Base-by-base conservation (phyloP, 2,797 vertebrate genomes). In the Synanceia verrucosa region DNA sequence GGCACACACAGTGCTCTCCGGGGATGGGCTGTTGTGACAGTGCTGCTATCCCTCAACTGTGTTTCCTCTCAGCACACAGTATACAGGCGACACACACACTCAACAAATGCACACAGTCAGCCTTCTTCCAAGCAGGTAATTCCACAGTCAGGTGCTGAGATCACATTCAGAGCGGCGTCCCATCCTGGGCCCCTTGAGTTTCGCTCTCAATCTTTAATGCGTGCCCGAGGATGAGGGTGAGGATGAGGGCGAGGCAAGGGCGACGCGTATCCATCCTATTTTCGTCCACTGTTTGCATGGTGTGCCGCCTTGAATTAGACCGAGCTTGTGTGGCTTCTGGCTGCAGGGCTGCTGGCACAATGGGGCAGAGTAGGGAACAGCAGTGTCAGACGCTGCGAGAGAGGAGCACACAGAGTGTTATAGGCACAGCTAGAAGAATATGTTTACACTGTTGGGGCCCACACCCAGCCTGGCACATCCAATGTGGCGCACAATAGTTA, bases 271-370 rank as follows among this genome's bases (percentile, higher is more conserved):
- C 76, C 66, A 56, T 86, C 81, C 88, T 91, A 86, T 92, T 91
- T 92, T 86, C 43, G 78, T 80, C 64, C 5, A 11, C 71, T 88
- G 86, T 92, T 93, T 91, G 86, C 83, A 75, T 79, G 86, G 78
- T 70, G 77, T 89, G 90, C 90, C 73, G 66, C 69, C 83, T 91
- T 81, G 83, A 87, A 93, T 94, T 91, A 93, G 90, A 70, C 65
- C 4, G 55, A 85, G 86, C 87, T 78, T 81, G 83, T 76, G 82
- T 69, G 69, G 87, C 75, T 69, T 57, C 76, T 85, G 79, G 83
- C 90, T 85, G 77, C 83, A 10, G 88, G 87, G 85, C 74, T 78
- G 55, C 84, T 86, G 83, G 86, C 86, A 91, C 83, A 78, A 86
- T 65, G 76, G 77, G 84, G 66, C 84, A 53, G 72, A 82, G 78